Evolutionary conservation across 2,888 invertebrate species (phyloP).

Genomic region (Metellina segmentata): DNA sequence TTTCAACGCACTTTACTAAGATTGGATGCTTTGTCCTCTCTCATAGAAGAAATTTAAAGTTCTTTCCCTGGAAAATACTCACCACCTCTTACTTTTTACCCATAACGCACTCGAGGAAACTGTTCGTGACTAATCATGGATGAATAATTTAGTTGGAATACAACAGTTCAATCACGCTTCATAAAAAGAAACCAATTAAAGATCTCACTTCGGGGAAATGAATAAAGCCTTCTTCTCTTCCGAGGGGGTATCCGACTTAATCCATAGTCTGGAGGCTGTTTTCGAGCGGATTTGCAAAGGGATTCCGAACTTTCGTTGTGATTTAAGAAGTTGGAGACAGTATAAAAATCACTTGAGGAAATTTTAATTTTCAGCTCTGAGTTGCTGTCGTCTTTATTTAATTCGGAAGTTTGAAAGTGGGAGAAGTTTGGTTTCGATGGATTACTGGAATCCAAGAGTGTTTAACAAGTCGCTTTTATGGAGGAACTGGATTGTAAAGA

Average conservation of each 20-base stretch:
- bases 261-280: neutral
- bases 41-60: neutral
- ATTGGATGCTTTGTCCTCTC: neutral
- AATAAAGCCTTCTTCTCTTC: neutral
- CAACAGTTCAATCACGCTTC: neutral
- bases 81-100: neutral
- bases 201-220: neutral
- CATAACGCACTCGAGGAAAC: neutral
- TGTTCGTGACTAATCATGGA: neutral
- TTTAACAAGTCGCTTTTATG: neutral
- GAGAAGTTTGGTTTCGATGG: neutral
- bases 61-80: neutral
- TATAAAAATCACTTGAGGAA: neutral
- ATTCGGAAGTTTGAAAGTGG: neutral
- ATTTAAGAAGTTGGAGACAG: neutral
- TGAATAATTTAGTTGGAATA: neutral
- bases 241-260: neutral
- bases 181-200: slow-evolving; percentile 1
- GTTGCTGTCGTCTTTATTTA: neutral
- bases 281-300: neutral
- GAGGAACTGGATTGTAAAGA: neutral
- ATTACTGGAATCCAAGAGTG: neutral
- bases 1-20: neutral
- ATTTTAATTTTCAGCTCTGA: neutral
- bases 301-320: neutral